Evolutionary conservation across 1,140 invertebrate species (phyloP), one percentile per base, ranked within the genome.

Genomic region (Meloidogyne floridensis): DNA sequence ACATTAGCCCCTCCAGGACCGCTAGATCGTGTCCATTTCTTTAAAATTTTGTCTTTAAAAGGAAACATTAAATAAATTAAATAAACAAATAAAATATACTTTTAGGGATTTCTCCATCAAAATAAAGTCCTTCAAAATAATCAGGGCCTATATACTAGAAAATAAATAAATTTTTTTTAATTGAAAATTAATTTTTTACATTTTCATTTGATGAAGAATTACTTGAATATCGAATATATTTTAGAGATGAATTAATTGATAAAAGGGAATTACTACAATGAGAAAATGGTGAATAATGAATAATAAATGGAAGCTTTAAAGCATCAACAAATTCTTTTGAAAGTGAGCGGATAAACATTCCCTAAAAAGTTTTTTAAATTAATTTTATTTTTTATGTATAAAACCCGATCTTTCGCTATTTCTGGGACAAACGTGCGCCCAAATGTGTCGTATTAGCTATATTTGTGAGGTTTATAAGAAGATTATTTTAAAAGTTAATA

Each of bases 1-100:
- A 86, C 80, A 77, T 86, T 83, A 75, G 82, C 76, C 11, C 84
- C 84, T 20, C 84, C 84, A 32, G 84, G 86, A 42, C 84, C 84
- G 83, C 78, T 69, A 54, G 69, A 43, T 65, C 72, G 18, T 42
- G 73, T 74, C 13, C 81, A 86, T 53, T 72, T 77, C 72, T 84
- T 84, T 54, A 75, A 69, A 70, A 86, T 81, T 59, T 75, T 47
- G 20, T 86, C 84, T 86, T 53, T 56, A 86, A 72, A 70, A 47
- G 73, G 72, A 18, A 77, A 54, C 0, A 3, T 1, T 20, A 69
- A 56, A 56, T 13, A 75, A 75, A 56, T 47, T 65, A 74, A 18
- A 80, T 6, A 69, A n/a, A 51, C 0, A 81, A 81, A 53, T n/a
- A 32, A 80, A 81, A 75, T 42, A 72, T 43, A 80, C 81, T 72